phyloP scores from a whole-genome alignment of 2,888 invertebrate genomes.

The Microctonus brassicae region DNA sequence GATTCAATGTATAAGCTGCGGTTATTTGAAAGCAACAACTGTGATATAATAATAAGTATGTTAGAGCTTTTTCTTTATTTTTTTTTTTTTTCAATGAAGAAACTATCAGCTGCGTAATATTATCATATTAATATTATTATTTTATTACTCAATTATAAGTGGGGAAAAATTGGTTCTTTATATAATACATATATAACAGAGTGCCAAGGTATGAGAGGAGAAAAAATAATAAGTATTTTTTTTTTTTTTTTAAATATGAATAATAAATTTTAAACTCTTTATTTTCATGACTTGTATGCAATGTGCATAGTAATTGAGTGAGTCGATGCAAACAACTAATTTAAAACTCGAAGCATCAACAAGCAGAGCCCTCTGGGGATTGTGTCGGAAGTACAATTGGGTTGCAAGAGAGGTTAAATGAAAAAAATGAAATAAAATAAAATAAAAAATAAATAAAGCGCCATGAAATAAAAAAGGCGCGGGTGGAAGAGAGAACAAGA shows the following conservation, averaged over 20 bases:
- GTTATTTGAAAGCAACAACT: background rate
- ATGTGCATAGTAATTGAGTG: conserved; percentile 40
- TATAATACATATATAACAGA: background rate
- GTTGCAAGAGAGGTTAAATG: background rate
- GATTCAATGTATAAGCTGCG: conserved; percentile 5
- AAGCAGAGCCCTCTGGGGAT: background rate
- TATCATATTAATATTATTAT: background rate
- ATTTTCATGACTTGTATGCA: conserved; percentile 1
- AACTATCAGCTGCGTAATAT: background rate
- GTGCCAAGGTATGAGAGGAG: background rate
- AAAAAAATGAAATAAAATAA: background rate
- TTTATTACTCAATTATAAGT: background rate
- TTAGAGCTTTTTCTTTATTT: background rate
- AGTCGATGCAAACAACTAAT: conserved; percentile 20
- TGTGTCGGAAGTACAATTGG: conserved; percentile 12
- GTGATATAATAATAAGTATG: background rate
- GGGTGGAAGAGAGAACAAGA: conserved; percentile 11
- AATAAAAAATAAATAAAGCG: background rate
- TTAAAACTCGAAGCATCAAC: conserved; percentile 8
- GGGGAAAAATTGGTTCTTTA: background rate
- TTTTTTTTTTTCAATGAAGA: background rate
- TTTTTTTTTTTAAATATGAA: background rate
- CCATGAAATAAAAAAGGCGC: background rate
- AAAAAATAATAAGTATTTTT: too few species aligned
- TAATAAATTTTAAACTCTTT: conserved; percentile 1